A percentile compares a stretch with the other conserved stretches of the same genome.
phyloP scores from a whole-genome alignment of 2,113 vertebrate species.

The Ellobius talpinus region DNA sequence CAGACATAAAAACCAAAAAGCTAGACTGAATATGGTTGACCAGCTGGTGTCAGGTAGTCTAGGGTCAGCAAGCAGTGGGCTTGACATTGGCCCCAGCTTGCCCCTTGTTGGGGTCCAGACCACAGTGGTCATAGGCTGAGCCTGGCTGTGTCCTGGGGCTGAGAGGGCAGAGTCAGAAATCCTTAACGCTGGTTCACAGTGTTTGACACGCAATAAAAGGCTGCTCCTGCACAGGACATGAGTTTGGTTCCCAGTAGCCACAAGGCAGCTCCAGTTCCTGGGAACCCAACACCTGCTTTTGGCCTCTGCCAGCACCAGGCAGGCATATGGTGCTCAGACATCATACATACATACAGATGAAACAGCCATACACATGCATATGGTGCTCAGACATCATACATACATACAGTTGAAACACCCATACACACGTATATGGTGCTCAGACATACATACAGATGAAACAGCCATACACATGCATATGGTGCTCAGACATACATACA shows the following conservation, averaged over 20 bases:
- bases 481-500: too few relatives aligned
- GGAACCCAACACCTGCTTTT: not conserved
- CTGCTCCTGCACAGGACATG: not conserved
- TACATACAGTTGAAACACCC: too few relatives aligned
- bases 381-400: too few relatives aligned
- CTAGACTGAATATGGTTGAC: not conserved
- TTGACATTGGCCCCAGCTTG: not conserved
- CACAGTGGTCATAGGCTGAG: not conserved
- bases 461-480: too few relatives aligned
- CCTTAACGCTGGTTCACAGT: not conserved
- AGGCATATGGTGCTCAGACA: too few relatives aligned
- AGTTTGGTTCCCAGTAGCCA: not conserved
- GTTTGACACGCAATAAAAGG: not conserved
- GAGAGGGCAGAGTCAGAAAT: not conserved
- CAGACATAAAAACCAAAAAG: not conserved
- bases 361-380: too few relatives aligned
- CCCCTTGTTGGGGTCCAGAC: not conserved
- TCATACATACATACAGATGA: too few relatives aligned
- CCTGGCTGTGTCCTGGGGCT: not conserved
- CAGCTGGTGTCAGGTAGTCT: not conserved
- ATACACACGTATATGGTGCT: too few relatives aligned
- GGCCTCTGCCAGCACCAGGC: not conserved
- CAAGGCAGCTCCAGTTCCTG: not conserved
- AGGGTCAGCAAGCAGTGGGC: too few relatives aligned
- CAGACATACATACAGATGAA: too few relatives aligned